Percentiles rank a stretch among this genome's conserved stretches.
Evolutionary conservation across 2,888 invertebrate genomes (phyloP).

Genomic region (Halocaridina rubra): DNA sequence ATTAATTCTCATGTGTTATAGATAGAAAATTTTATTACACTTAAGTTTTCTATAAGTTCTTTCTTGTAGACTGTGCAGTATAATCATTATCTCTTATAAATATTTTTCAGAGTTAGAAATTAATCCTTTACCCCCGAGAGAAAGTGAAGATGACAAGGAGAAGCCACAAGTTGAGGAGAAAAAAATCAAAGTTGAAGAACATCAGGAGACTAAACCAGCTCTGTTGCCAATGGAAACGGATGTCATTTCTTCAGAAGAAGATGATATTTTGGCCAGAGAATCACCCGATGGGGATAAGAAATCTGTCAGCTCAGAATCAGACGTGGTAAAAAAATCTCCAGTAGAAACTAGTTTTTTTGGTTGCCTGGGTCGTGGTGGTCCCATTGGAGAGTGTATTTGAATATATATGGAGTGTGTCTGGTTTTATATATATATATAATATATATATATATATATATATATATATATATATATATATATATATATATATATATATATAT

Average conservation of each 20-base stretch:
- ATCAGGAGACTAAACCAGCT: constrained; percentile 25
- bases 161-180: too few species aligned
- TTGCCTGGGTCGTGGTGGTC: neutral
- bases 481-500: too few species aligned
- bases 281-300: constrained; percentile 43
- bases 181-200: too few species aligned
- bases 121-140: too few species aligned
- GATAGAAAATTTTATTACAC: too few species aligned
- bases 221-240: constrained; percentile 62
- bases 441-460: neutral
- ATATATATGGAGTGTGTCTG: neutral
- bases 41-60: too few species aligned
- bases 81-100: too few species aligned
- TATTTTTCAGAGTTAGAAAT: too few species aligned
- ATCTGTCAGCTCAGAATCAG: neutral
- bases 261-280: constrained; percentile 57
- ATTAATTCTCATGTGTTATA: too few species aligned
- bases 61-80: too few species aligned
- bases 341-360: neutral
- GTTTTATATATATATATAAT: neutral
- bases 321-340: constrained; percentile 9
- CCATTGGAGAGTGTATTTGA: constrained; percentile 33
- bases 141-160: too few species aligned
- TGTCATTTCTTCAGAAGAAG: constrained; percentile 62
- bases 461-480: neutral